phyloP scores from a whole-genome alignment of 2,888 invertebrate species.

The Xestia sexstrigata region DNA sequence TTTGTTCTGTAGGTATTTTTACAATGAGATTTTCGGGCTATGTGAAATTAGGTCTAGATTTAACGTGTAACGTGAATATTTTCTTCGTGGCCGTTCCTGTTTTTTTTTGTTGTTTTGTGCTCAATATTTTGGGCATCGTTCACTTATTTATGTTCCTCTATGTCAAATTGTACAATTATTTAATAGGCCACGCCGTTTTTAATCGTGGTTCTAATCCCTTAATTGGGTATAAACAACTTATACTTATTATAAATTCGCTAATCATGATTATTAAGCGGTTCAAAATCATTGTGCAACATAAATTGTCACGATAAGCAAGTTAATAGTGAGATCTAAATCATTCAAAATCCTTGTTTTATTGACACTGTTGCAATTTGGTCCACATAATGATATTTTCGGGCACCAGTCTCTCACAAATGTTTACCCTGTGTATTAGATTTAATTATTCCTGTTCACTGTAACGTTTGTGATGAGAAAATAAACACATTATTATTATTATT shows the following conservation, averaged over 20 bases:
- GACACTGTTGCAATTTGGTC: neutral
- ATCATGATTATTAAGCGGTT: conserved; percentile 7
- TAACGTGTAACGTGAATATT: neutral
- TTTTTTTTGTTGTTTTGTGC: neutral
- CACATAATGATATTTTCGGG: too few relatives aligned
- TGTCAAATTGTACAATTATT: neutral
- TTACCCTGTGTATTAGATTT: too few relatives aligned
- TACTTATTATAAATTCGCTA: conserved; percentile 4
- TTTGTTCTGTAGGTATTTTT: neutral
- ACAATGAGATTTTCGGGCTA: neutral
- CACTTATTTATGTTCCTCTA: neutral
- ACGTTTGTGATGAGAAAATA: too few relatives aligned
- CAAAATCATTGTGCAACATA: neutral
- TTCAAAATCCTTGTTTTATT: neutral
- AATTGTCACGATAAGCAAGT: neutral
- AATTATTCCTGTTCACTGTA: too few relatives aligned
- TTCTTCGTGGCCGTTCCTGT: neutral
- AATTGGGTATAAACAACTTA: conserved; percentile 19
- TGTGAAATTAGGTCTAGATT: conserved; percentile 13
- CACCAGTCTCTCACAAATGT: too few relatives aligned
- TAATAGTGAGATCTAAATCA: neutral
- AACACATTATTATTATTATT: too few relatives aligned
- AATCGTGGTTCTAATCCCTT: conserved; percentile 12
- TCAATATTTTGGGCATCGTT: neutral
- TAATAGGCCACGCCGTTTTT: neutral